Conservation (phyloP, 2,797 vertebrate genomes). For the Novumbra hubbsi region DNA sequence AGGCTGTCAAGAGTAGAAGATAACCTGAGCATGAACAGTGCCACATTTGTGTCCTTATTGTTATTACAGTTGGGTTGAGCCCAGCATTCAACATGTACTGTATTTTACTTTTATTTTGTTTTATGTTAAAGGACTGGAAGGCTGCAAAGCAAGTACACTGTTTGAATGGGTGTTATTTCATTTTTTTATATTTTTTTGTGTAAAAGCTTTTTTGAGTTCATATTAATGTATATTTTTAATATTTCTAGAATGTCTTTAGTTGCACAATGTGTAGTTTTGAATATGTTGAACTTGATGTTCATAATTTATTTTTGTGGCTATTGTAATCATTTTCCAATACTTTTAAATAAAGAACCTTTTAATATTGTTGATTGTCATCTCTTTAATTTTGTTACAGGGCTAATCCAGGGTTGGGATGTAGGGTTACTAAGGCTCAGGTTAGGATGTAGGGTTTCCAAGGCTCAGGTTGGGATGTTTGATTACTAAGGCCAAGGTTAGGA, state of each 20-base stretch:
- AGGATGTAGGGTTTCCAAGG: too few species aligned
- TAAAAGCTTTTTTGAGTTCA: conserved; percentile 53
- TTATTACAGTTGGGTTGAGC: conserved; percentile 55
- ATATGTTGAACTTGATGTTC: conserved; percentile 16
- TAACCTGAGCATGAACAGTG: conserved; percentile 26
- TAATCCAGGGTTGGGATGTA: not conserved
- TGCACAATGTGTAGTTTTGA: conserved; percentile 19
- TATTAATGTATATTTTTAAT: conserved; percentile 67
- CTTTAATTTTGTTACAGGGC: not conserved
- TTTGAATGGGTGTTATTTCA: not conserved
- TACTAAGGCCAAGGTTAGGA: too few species aligned
- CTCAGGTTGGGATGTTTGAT: too few species aligned
- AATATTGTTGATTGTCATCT: conserved; percentile 30
- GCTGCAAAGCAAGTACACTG: conserved; percentile 27
- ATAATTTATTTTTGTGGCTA: conserved; percentile 62
- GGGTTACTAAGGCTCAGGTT: too few species aligned
- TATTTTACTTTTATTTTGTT: conserved; percentile 42
- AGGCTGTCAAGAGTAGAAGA: not conserved
- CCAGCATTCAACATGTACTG: conserved; percentile 36
- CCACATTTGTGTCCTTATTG: not conserved
- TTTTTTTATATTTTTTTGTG: conserved; percentile 36
- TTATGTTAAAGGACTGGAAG: conserved; percentile 31
- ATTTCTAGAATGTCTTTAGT: conserved; percentile 22
- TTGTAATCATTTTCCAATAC: conserved; percentile 39
- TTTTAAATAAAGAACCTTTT: conserved; percentile 58